These are phyloP conservation scores for Camponotus pennsylvanicus DNA, from an alignment of 1,140 invertebrate genomes.

Conservation along the genomic window DNA sequence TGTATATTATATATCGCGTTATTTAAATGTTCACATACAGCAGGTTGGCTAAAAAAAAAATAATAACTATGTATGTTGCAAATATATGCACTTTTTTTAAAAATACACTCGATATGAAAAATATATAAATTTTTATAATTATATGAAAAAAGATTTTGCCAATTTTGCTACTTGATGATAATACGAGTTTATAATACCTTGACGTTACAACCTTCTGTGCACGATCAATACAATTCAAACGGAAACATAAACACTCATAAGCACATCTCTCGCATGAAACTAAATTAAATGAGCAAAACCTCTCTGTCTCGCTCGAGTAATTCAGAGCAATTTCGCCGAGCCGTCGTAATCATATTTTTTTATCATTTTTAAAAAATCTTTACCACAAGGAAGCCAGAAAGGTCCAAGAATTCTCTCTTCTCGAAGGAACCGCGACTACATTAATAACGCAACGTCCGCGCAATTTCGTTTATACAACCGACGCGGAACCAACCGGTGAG, in stretches of 20 bases:
- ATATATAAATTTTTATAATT: neutral
- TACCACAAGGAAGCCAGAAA: neutral
- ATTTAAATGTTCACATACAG: neutral
- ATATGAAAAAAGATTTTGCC: no score
- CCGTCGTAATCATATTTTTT: conserved; percentile 66
- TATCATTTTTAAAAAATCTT: conserved; percentile 24
- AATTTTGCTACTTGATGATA: no score
- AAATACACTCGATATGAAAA: neutral
- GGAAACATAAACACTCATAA: neutral
- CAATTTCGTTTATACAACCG: conserved; percentile 18
- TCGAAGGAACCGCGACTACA: neutral
- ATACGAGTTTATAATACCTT: neutral
- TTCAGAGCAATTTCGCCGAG: conserved; percentile 63
- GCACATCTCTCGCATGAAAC: conserved; percentile 29
- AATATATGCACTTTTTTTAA: neutral
- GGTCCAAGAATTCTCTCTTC: neutral
- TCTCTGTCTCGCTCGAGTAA: conserved; percentile 28
- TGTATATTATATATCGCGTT: neutral
- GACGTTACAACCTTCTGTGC: neutral
- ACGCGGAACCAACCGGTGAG: neutral
- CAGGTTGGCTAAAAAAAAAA: no score
- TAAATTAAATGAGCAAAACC: conserved; percentile 70
- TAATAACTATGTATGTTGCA: neutral
- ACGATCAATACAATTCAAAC: neutral
- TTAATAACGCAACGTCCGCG: conserved; percentile 29